These are phyloP conservation scores for Hyalella azteca DNA, from an alignment of 2,888 invertebrate species.

Conservation along the genomic window DNA sequence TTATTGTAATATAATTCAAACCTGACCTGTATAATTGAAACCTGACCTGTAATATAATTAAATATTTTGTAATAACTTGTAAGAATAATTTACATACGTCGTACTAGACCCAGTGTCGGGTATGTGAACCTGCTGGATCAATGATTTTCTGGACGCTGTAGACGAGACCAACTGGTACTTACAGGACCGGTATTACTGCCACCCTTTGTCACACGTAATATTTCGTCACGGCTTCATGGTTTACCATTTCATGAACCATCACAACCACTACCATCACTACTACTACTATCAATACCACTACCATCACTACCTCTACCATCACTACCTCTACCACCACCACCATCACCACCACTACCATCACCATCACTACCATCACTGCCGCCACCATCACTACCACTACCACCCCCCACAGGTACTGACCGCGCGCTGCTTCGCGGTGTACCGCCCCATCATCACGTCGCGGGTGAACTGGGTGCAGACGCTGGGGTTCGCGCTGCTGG, in stretches of 20 bases:
- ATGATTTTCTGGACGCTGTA: too few relatives aligned
- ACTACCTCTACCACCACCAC: background rate
- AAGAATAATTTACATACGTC: too few relatives aligned
- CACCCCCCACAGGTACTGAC: conserved; percentile 70
- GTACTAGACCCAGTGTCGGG: too few relatives aligned
- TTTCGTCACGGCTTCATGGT: too few relatives aligned
- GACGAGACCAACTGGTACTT: too few relatives aligned
- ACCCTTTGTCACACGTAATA: too few relatives aligned
- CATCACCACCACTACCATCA: background rate
- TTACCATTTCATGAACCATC: background rate
- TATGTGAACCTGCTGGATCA: too few relatives aligned
- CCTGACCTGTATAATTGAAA: too few relatives aligned
- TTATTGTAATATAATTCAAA: too few relatives aligned
- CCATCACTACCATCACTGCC: background rate
- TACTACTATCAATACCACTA: background rate
- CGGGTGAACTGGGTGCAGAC: conserved; percentile 80
- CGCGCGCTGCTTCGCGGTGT: conserved; percentile 77
- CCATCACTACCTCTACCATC: background rate
- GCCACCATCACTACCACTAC: background rate
- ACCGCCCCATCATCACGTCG: conserved; percentile 76
- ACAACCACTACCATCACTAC: background rate
- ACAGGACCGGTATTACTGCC: too few relatives aligned
- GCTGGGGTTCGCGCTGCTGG: conserved; percentile 73
- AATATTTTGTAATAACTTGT: too few relatives aligned
- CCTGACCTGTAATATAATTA: too few relatives aligned